phyloP scores from a whole-genome alignment of 92 coral and sea anemone genomes.

The Porites rus region DNA sequence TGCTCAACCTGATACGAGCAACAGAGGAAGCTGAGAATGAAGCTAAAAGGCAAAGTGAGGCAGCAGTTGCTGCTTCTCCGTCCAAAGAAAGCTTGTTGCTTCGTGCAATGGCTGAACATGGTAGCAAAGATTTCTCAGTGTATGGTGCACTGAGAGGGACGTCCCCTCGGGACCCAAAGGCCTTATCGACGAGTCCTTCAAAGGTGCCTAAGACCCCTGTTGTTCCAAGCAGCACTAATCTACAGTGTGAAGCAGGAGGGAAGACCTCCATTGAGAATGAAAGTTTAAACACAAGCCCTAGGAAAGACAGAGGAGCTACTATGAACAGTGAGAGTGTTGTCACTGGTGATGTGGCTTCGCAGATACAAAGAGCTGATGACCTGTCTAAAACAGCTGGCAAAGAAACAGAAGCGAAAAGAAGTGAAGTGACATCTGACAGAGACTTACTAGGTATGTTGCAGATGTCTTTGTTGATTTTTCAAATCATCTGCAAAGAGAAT shows the following conservation, averaged over 20 bases:
- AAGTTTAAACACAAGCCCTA: slow-evolving; percentile 11
- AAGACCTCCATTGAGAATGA: slow-evolving; percentile 4
- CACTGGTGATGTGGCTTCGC: neutral
- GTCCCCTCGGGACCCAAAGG: slow-evolving; percentile 29
- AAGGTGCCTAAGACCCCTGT: slow-evolving; percentile 30
- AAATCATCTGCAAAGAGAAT: no score
- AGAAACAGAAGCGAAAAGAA: slow-evolving; percentile 16
- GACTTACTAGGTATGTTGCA: slow-evolving; percentile 22
- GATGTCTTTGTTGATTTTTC: neutral
- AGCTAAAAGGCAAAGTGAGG: slow-evolving; percentile 17
- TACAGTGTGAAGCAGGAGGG: slow-evolving; percentile 9
- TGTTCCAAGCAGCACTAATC: neutral
- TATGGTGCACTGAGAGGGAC: slow-evolving; percentile 40
- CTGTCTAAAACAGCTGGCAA: slow-evolving; percentile 22
- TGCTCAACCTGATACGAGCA: slow-evolving; percentile 56
- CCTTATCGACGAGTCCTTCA: slow-evolving; percentile 3
- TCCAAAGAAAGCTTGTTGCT: slow-evolving; percentile 30
- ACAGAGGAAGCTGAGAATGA: slow-evolving; percentile 51
- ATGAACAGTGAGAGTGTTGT: slow-evolving; percentile 14
- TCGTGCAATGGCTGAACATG: slow-evolving; percentile 37
- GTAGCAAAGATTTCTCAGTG: slow-evolving; percentile 40
- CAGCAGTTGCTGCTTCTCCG: neutral
- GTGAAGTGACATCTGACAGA: slow-evolving; percentile 24
- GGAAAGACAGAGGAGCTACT: slow-evolving; percentile 10
- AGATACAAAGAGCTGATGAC: neutral